phyloP scores from a whole-genome alignment of 2,797 vertebrate genomes.

The Tokudaia muenninki region DNA sequence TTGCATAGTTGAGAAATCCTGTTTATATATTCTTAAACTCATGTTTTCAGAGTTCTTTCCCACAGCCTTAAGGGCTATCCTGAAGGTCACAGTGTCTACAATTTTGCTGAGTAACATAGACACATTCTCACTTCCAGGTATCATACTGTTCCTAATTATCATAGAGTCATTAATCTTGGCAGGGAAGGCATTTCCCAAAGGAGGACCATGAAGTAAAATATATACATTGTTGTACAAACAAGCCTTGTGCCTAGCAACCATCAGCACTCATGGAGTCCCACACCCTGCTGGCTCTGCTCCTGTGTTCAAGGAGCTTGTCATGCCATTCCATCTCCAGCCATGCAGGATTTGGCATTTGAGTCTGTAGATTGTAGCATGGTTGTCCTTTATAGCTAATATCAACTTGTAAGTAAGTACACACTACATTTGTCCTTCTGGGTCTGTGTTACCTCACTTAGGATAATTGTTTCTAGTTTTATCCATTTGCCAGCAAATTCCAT shows the following conservation, averaged over 20 bases:
- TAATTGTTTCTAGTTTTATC: not conserved
- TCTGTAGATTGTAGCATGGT: not conserved
- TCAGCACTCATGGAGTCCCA: not conserved
- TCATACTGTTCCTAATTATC: not conserved
- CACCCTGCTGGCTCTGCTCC: not conserved
- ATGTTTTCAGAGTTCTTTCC: not conserved
- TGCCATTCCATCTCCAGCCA: not conserved
- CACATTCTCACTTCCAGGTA: not conserved
- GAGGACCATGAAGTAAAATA: not conserved
- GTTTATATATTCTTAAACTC: not conserved
- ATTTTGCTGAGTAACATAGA: not conserved
- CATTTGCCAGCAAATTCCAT: not conserved
- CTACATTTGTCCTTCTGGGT: not conserved
- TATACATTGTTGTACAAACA: not conserved
- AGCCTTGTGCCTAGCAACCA: not conserved
- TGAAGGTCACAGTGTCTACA: not conserved
- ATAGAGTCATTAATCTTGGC: not conserved
- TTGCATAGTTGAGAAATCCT: not conserved
- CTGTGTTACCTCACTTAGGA: not conserved
- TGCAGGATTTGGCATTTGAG: not conserved
- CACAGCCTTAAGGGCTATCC: not conserved
- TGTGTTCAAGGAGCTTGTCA: not conserved
- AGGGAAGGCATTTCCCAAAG: not conserved
- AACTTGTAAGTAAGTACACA: not conserved
- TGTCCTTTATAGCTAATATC: not conserved